Evolutionary conservation across 2,113 vertebrate species (phyloP), one percentile per base, ranked within the genome.

Genomic region (Paracanthobrama guichenoti): DNA sequence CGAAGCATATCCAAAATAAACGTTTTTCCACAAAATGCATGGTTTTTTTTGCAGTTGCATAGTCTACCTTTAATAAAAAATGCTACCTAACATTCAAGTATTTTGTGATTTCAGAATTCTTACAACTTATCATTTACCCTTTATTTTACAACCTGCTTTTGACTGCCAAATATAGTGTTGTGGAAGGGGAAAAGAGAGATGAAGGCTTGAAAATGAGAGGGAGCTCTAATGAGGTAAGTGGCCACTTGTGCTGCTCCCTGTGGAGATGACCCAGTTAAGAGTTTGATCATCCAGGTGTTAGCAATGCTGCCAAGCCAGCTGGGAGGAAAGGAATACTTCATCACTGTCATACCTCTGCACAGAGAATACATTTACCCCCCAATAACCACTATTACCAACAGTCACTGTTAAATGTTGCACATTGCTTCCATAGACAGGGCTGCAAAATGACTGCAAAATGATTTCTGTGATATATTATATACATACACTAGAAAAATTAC

Each of bases 271-370:
- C 79, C 86, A 79, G 66, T 82, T 85, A 79, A 64, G 64, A 76
- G 77, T 84, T 81, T 83, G 82, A 84, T 87, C 39, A 55, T 77
- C 48, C 74, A 79, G 84, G 86, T 87, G 84, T 85, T 80, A 79
- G 20, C 74, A 16, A 48, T 22, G 24, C 64, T 79, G 83, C 18
- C 50, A 72, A 66, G 67, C 78, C 62, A 87, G 26, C 75, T 44
- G 48, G 57, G 75, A 85, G 73, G 75, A 85, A 66, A 79, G 46
- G 42, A 39, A 4, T 64, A 74, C 80, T 87, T 83, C 24, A 87
- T 87, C 79, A 85, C 67, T 83, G 75, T 85, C 67, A 80, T 85
- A 75, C 82, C 73, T 67, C 31, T 59, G 79, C 26, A 66, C 26
- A 31, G 62, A 80, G 18, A 67, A 79, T 64, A 67, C 79, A 67